Base-by-base conservation (phyloP, 2,797 vertebrate species). In the Iguana delicatissima region DNA sequence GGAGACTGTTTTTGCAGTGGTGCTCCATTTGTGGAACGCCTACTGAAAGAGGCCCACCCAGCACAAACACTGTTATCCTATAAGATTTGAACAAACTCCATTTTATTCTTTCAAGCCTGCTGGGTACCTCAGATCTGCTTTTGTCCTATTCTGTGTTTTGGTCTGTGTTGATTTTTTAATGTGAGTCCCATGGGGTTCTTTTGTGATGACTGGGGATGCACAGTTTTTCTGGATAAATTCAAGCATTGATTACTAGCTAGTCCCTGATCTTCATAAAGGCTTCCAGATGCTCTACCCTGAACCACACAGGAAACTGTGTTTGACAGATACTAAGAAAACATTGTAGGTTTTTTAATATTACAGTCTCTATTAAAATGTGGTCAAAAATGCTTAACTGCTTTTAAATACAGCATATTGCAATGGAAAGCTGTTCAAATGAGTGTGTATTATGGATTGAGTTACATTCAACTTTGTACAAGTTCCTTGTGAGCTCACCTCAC, bases 391-490 rank as follows among this genome's bases (percentile, higher is more conserved):
- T 72, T 88, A 52, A 42, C 20, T 90, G 38, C 24, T 74, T n/a
- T 84, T 76, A 90, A 81, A 50, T 46, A n/a, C n/a, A 67, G 18
- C 22, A 59, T 74, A 35, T 22, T 59, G 57, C 32, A 76, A 8
- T 46, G 18, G 64, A 62, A 86, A 22, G 62, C 38, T 26, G 2
- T 32, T 24, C 38, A 46, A 46, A 69, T 67, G 35, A 38, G 20
- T 35, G n/a, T 90, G 42, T 87, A 16, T 52, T n/a, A 59, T 57
- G 10, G 12, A 67, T 46, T 84, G 46, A 67, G 42, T 67, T 83
- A 84, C 77, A 83, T 52, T n/a, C 72, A 81, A 22, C 42, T 74
- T 90, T 42, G 62, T 55, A 50, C n/a, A 73, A 29, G 32, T 83
- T 46, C n/a, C 50, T 46, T 62, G 55, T 59, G 32, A 62, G 18